Percentiles rank a stretch among this genome's conserved stretches.
phyloP scores from a whole-genome alignment of 2,888 invertebrate species.

The Pammene fasciana region DNA sequence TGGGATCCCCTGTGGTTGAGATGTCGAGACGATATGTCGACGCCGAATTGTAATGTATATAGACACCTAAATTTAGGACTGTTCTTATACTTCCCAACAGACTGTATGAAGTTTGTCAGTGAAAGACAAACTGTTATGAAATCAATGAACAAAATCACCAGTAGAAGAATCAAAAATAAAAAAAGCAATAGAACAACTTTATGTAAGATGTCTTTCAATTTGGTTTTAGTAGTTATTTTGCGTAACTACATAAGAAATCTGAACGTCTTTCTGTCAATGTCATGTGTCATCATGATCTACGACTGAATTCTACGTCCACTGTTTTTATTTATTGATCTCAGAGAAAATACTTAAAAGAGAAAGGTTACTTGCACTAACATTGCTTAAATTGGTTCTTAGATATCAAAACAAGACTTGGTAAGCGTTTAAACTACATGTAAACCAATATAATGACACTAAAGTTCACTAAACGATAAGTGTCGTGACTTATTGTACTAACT shows the following conservation, averaged over 20 bases:
- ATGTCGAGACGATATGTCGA: no score
- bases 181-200: no score
- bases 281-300: neutral
- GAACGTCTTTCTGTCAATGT: constrained; percentile 1
- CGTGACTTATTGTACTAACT: neutral
- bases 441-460: neutral
- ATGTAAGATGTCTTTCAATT: no score
- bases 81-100: no score
- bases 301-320: neutral
- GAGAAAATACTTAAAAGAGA: neutral
- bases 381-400: neutral
- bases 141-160: no score
- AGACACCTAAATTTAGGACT: no score
- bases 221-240: neutral
- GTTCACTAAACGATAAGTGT: neutral
- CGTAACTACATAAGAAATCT: neutral
- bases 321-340: constrained; percentile 22
- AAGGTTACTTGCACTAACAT: neutral
- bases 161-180: no score
- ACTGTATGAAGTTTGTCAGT: no score
- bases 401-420: neutral
- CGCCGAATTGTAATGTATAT: no score
- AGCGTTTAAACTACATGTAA: neutral
- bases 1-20: no score
- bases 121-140: no score